Evolutionary conservation across 2,888 invertebrate species (phyloP).

Genomic region (Lutraria lutraria): DNA sequence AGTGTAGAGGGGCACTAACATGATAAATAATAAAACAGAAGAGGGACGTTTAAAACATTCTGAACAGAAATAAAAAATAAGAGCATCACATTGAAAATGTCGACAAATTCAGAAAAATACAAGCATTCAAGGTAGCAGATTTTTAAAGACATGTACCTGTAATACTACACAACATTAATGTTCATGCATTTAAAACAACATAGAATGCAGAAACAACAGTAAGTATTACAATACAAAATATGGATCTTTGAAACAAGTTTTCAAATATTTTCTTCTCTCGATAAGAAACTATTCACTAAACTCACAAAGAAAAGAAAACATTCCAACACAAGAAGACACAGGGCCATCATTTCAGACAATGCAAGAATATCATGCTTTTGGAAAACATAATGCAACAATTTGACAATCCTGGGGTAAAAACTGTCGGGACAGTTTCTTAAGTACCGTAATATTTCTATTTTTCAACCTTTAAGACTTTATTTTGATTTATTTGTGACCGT

Average conservation of each 20-base stretch:
- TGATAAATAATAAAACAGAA: slow-evolving; percentile 36
- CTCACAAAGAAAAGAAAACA: too few species aligned
- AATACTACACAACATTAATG: background rate
- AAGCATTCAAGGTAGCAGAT: background rate
- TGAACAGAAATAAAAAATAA: background rate
- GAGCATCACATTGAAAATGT: background rate
- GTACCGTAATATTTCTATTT: too few species aligned
- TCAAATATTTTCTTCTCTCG: too few species aligned
- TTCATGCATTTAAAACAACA: background rate
- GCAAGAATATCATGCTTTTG: background rate
- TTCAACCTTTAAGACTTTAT: too few species aligned
- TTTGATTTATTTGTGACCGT: too few species aligned
- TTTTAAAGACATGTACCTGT: background rate
- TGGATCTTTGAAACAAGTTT: too few species aligned
- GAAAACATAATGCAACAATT: background rate
- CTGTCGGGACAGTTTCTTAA: too few species aligned
- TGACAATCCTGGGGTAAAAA: too few species aligned
- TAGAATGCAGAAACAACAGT: background rate
- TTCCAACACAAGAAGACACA: background rate
- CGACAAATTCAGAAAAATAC: background rate
- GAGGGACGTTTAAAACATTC: background rate
- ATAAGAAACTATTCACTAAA: too few species aligned
- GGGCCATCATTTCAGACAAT: background rate
- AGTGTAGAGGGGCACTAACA: slow-evolving; percentile 66
- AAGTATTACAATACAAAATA: background rate